Evolutionary conservation across 1,140 invertebrate species (phyloP).

Genomic region (Metaphire vulgaris): DNA sequence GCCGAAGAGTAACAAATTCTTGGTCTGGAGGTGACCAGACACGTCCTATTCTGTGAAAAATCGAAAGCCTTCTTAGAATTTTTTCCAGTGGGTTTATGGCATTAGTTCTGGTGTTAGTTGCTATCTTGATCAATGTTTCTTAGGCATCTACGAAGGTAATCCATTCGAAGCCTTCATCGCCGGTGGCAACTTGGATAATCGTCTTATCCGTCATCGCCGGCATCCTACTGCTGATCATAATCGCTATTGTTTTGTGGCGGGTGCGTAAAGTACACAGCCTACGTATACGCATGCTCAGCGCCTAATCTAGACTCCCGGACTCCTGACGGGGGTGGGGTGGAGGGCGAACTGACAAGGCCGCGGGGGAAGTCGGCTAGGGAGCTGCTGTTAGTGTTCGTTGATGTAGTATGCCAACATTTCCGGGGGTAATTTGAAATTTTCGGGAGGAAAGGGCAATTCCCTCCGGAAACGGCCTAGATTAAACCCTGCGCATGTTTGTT

Average conservation of each 20-base stretch:
- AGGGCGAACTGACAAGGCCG: no score
- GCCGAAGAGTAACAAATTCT: no score
- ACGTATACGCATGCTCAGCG: background rate
- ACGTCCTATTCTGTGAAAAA: background rate
- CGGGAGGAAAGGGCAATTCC: no score
- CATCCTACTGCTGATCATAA: background rate
- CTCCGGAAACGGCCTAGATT: no score
- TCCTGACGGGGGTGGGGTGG: no score
- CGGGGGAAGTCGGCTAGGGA: no score
- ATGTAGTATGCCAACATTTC: background rate
- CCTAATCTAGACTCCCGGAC: no score
- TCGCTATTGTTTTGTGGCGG: background rate
- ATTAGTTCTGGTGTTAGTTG: background rate
- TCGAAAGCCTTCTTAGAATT: background rate
- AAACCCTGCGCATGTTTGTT: no score
- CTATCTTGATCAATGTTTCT: no score
- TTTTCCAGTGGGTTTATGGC: background rate
- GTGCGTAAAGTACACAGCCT: background rate
- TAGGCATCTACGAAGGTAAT: background rate
- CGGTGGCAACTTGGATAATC: background rate
- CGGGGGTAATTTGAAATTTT: background rate
- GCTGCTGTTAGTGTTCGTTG: no score
- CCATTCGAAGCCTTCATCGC: background rate
- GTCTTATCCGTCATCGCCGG: background rate
- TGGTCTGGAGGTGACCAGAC: background rate